These are phyloP conservation scores for Aphidius colemani DNA, from an alignment of 2,888 invertebrate genomes.

Conservation along the genomic window DNA sequence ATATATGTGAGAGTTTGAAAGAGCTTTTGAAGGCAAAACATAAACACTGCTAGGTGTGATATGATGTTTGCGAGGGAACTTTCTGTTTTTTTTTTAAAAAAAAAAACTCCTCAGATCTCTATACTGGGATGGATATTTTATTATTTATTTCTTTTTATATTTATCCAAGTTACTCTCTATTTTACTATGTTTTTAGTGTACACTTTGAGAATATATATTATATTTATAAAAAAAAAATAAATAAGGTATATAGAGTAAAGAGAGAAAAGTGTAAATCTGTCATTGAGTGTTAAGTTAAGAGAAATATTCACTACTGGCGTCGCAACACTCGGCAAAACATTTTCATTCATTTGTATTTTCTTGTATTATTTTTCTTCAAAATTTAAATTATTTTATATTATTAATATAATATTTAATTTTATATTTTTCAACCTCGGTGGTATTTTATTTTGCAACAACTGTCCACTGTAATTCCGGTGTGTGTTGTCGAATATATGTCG, in stretches of 20 bases:
- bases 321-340: constrained; percentile 24
- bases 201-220: constrained; percentile 47
- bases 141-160: constrained; percentile 7
- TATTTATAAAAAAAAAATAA: constrained; percentile 21
- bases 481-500: not conserved
- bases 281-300: constrained; percentile 41
- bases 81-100: constrained; percentile 16
- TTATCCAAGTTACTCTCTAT: constrained; percentile 1
- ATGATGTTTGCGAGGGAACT: constrained; percentile 45
- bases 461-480: constrained; percentile 16
- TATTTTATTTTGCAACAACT: no score
- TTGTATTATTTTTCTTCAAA: constrained; percentile 16
- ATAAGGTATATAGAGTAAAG: constrained; percentile 39
- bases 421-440: no score
- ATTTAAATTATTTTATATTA: not conserved
- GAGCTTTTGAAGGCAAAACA: constrained; percentile 41
- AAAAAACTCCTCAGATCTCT: constrained; percentile 8
- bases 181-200: constrained; percentile 30
- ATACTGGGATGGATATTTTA: constrained; percentile 3
- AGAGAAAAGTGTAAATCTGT: constrained; percentile 61
- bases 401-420: no score
- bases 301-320: constrained; percentile 43
- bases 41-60: constrained; percentile 57
- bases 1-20: constrained; percentile 32
- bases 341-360: constrained; percentile 1